Evolutionary conservation across 2,888 invertebrate species (phyloP).

Genomic region (Monochamus alternatus): DNA sequence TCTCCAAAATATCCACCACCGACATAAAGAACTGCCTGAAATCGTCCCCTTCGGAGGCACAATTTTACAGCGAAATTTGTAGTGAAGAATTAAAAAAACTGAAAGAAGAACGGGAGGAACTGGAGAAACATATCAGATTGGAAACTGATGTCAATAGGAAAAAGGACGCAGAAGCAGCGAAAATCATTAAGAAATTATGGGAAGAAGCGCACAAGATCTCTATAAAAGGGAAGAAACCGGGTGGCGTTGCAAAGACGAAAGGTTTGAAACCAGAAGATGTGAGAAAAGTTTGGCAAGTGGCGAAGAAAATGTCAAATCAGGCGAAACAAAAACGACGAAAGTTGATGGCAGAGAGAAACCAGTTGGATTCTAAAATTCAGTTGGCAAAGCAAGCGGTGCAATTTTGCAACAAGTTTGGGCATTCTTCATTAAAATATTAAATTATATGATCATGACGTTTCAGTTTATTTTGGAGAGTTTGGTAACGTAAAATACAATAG

Average conservation of each 20-base stretch:
- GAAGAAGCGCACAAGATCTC: constrained; percentile 40
- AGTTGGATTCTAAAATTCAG: constrained; percentile 44
- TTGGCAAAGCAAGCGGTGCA: constrained; percentile 44
- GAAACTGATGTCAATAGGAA: constrained; percentile 36
- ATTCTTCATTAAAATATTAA: neutral
- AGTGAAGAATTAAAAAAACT: constrained; percentile 43
- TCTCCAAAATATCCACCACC: constrained; percentile 35
- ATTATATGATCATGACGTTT: neutral
- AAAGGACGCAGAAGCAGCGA: constrained; percentile 42
- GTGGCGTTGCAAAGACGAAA: constrained; percentile 6
- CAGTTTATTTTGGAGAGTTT: neutral
- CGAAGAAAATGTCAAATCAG: constrained; percentile 43
- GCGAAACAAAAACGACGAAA: constrained; percentile 41
- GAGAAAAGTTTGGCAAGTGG: constrained; percentile 43
- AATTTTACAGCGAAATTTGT: constrained; percentile 42
- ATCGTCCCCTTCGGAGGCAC: constrained; percentile 40
- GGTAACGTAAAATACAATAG: neutral
- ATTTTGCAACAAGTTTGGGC: constrained; percentile 41
- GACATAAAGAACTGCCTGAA: constrained; percentile 38
- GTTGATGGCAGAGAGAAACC: constrained; percentile 35
- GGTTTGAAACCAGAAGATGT: constrained; percentile 38
- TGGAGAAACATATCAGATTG: constrained; percentile 33
- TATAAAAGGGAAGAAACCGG: constrained; percentile 15
- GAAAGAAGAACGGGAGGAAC: constrained; percentile 35
- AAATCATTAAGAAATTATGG: constrained; percentile 42